Percentiles rank a stretch among this genome's conserved stretches.
Evolutionary conservation across 2,888 invertebrate species (phyloP).

Genomic region (Rhodophaea formosa): DNA sequence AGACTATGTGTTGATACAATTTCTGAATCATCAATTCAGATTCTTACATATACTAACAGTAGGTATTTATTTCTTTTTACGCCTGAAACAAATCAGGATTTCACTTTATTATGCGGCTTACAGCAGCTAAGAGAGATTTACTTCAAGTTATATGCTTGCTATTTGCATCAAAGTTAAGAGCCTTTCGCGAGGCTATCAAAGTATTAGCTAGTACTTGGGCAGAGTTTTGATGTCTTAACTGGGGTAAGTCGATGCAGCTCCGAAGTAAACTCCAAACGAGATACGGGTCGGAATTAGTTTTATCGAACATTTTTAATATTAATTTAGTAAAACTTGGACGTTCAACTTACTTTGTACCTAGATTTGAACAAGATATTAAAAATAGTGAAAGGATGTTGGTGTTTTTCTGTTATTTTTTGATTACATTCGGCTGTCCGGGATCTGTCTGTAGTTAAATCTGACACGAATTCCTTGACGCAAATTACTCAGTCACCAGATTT

Average conservation of each 20-base stretch:
- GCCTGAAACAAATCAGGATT: not conserved
- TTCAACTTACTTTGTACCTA: conserved; percentile 26
- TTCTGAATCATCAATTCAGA: no score
- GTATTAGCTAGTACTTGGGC: conserved; percentile 6
- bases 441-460: no score
- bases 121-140: conserved; percentile 9
- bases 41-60: not conserved
- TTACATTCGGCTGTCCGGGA: no score
- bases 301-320: conserved; percentile 44
- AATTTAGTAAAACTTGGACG: conserved; percentile 34
- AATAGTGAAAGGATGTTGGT: not conserved
- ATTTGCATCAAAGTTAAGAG: conserved; percentile 14
- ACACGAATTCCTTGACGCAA: no score
- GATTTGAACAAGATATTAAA: conserved; percentile 10
- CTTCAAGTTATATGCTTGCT: conserved; percentile 7
- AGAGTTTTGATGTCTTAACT: conserved; percentile 8
- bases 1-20: no score
- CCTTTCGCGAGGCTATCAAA: conserved; percentile 8
- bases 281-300: conserved; percentile 18
- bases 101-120: not conserved
- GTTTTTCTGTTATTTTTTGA: no score
- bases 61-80: not conserved
- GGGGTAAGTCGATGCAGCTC: conserved; percentile 13
- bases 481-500: no score
- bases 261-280: conserved; percentile 25